These are phyloP conservation scores for Eurypyga helias DNA, from an alignment of 2,113 vertebrate species.

Conservation along the genomic window DNA sequence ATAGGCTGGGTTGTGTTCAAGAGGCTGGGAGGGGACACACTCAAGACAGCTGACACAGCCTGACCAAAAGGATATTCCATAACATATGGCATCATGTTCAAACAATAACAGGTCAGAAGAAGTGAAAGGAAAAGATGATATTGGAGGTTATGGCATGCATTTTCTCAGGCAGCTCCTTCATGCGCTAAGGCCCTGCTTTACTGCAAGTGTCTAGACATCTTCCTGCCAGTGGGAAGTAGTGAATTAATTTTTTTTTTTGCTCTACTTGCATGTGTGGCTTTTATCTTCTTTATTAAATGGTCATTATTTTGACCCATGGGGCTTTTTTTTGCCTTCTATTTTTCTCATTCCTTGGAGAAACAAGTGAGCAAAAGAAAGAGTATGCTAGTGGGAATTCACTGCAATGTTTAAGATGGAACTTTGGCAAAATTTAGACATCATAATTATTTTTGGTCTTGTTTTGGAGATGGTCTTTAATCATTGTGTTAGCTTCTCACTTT, in stretches of 20 bases:
- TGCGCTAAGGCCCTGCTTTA: neutral
- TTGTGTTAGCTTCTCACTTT: neutral
- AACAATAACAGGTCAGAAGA: neutral
- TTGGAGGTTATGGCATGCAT: neutral
- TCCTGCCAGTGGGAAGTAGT: neutral
- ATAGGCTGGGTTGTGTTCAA: neutral
- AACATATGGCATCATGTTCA: fast-evolving
- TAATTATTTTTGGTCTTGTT: neutral
- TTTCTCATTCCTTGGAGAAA: fast-evolving
- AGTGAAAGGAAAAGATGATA: neutral
- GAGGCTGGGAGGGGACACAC: neutral
- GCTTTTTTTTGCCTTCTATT: neutral
- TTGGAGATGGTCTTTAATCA: neutral
- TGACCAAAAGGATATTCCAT: neutral
- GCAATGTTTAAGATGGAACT: neutral
- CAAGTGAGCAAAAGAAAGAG: neutral
- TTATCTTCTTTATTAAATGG: neutral
- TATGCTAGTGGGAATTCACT: neutral
- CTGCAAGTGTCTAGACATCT: neutral
- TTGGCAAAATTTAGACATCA: neutral
- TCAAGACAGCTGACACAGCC: neutral
- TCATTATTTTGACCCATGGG: neutral
- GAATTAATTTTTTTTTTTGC: neutral
- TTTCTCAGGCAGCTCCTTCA: neutral
- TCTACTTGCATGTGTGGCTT: neutral